A percentile compares a stretch with the other conserved stretches of the same genome.
phyloP scores from a whole-genome alignment of 2,888 invertebrate species.

The Nesidiocoris tenuis region DNA sequence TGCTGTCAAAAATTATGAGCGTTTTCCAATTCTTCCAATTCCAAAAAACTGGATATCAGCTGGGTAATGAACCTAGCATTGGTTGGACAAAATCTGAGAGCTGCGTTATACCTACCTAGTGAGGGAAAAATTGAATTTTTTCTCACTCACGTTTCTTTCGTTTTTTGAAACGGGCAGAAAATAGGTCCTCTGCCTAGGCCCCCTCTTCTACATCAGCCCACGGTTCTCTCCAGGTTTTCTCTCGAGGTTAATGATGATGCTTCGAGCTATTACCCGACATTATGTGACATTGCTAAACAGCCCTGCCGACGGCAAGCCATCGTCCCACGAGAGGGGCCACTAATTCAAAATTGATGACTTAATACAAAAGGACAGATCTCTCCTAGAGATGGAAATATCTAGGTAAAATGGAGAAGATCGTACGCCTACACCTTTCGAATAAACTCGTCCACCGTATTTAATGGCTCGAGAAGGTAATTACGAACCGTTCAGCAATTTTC shows the following conservation, averaged over 20 bases:
- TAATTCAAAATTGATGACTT: conserved; percentile 45
- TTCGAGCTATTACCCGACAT: conserved; percentile 39
- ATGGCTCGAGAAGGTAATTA: conserved; percentile 38
- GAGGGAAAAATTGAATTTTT: conserved; percentile 10
- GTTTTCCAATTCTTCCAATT: too few relatives aligned
- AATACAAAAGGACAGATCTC: conserved; percentile 34
- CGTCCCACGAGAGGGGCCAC: conserved; percentile 4
- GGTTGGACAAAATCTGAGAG: too few relatives aligned
- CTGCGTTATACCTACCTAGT: too few relatives aligned
- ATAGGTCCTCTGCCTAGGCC: not conserved
- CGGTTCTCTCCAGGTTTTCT: not conserved
- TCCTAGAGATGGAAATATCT: not conserved
- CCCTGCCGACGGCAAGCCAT: conserved; percentile 9
- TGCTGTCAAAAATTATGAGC: too few relatives aligned
- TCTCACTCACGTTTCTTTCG: not conserved
- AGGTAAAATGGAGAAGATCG: not conserved
- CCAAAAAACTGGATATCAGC: too few relatives aligned
- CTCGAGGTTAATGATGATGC: conserved; percentile 41
- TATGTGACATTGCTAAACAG: conserved; percentile 46
- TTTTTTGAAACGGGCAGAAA: conserved; percentile 14
- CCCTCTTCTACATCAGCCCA: not conserved
- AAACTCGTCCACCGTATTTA: not conserved
- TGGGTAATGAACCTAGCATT: too few relatives aligned
- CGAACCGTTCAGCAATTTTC: conserved; percentile 8
- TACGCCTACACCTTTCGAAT: not conserved